Conservation (phyloP, 2,888 invertebrate species). For the Sussaba pulchella region DNA sequence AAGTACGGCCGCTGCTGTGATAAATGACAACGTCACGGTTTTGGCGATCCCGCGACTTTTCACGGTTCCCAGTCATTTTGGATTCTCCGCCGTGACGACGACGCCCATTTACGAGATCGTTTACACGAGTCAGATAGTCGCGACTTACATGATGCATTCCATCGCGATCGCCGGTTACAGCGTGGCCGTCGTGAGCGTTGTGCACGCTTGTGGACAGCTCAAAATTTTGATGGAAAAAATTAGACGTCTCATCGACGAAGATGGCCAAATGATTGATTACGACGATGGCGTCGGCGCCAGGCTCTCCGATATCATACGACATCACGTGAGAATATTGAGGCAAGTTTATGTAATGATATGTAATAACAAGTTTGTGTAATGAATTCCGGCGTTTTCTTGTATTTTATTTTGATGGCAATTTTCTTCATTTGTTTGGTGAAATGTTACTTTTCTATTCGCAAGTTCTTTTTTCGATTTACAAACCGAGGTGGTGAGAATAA, state of each 20-base stretch:
- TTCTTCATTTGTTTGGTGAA: too few relatives aligned
- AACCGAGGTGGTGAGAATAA: too few relatives aligned
- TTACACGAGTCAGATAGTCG: slow-evolving; percentile 72
- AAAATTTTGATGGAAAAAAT: slow-evolving; percentile 72
- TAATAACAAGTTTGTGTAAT: too few relatives aligned
- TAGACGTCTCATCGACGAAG: slow-evolving; percentile 59
- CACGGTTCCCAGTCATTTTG: slow-evolving; percentile 25
- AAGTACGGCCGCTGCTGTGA: slow-evolving; percentile 33
- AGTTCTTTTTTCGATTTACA: too few relatives aligned
- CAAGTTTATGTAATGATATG: slow-evolving; percentile 36
- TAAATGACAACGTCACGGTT: slow-evolving; percentile 19
- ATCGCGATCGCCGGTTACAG: slow-evolving; percentile 74
- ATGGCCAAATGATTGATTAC: not conserved
- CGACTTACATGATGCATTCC: slow-evolving; percentile 74
- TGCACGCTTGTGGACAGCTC: slow-evolving; percentile 78
- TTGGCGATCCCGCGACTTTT: slow-evolving; percentile 29
- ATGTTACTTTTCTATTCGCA: too few relatives aligned
- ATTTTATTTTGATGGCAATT: not conserved
- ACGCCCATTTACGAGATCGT: slow-evolving; percentile 76
- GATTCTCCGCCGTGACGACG: slow-evolving; percentile 60
- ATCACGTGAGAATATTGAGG: slow-evolving; percentile 70
- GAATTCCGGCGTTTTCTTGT: not conserved
- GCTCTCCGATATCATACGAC: slow-evolving; percentile 59
- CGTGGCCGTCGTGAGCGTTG: slow-evolving; percentile 75
- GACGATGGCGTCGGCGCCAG: not conserved